These are phyloP conservation scores for Astropecten irregularis DNA, from an alignment of 53 echinoderm and acorn worm species.

Conservation along the genomic window DNA sequence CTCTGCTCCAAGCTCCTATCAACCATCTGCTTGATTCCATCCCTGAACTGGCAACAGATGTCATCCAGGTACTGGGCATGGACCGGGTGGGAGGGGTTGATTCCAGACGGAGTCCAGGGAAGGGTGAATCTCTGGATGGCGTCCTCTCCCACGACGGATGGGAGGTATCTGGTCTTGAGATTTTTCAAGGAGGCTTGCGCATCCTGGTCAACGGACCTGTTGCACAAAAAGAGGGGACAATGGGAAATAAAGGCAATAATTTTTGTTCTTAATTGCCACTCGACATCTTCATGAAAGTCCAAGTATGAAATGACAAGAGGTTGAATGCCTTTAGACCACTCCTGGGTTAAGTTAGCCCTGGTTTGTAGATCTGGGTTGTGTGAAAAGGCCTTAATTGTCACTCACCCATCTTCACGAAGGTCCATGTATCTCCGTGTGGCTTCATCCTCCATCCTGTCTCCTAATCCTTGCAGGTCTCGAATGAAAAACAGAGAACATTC, in stretches of 20 bases:
- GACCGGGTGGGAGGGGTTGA: constrained; percentile 61
- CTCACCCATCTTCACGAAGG: constrained; percentile 66
- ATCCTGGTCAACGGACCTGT: constrained; percentile 43
- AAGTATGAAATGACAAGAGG: too few species aligned
- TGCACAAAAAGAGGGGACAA: not conserved
- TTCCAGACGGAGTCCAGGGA: constrained; percentile 73
- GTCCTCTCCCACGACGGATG: constrained; percentile 47
- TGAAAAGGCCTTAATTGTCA: too few species aligned
- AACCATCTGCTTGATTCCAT: constrained; percentile 67
- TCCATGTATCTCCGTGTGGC: constrained; percentile 58
- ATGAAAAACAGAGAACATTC: constrained; percentile 71
- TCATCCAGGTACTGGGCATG: constrained; percentile 67
- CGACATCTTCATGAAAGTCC: too few species aligned
- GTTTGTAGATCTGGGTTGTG: too few species aligned
- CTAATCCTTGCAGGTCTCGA: constrained; percentile 69
- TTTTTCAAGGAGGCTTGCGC: constrained; percentile 54
- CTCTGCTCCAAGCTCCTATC: constrained; percentile 59
- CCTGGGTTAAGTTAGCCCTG: too few species aligned
- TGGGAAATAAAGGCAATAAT: too few species aligned
- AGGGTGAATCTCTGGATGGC: constrained; percentile 63
- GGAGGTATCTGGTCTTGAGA: constrained; percentile 69
- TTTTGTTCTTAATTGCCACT: too few species aligned
- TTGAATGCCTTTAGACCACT: too few species aligned
- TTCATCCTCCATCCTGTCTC: constrained; percentile 31
- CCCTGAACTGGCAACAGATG: constrained; percentile 67